These are phyloP conservation scores for Drosophila malerkotliana DNA, from an alignment of 1,140 invertebrate species.

Conservation along the genomic window DNA sequence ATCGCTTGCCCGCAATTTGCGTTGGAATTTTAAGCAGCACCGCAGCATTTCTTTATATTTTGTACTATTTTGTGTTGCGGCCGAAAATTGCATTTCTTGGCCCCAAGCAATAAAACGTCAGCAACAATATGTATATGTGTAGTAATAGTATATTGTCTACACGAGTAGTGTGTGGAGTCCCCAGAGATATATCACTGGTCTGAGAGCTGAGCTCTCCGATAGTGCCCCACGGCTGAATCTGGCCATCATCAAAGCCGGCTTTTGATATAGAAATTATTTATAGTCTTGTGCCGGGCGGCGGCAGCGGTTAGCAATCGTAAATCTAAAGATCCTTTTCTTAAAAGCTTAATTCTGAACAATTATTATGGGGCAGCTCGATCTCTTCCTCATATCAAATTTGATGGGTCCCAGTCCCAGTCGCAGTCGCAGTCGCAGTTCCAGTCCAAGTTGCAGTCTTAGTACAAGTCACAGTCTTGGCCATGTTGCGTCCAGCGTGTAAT, in stretches of 20 bases:
- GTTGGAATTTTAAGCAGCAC: slow-evolving; percentile 82
- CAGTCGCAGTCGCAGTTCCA: not conserved
- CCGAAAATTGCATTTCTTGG: slow-evolving; percentile 75
- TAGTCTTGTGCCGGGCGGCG: slow-evolving; percentile 10
- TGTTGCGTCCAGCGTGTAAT: slow-evolving; percentile 62
- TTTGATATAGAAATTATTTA: slow-evolving; percentile 80
- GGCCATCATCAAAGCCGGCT: slow-evolving; percentile 72
- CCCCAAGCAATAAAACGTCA: slow-evolving; percentile 62
- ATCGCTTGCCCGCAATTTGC: slow-evolving; percentile 75
- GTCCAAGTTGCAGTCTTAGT: not conserved
- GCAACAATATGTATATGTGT: slow-evolving; percentile 44
- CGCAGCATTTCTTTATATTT: slow-evolving; percentile 27
- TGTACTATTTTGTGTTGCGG: slow-evolving; percentile 28
- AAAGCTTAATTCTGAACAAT: slow-evolving; percentile 61
- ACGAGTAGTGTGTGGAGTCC: too few species aligned
- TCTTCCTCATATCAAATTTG: slow-evolving; percentile 70
- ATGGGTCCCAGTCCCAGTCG: slow-evolving; percentile 19
- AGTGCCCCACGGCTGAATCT: slow-evolving; percentile 64
- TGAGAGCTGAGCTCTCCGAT: slow-evolving; percentile 18
- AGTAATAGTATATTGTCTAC: not conserved
- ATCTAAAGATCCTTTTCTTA: slow-evolving; percentile 55
- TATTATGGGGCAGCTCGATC: slow-evolving; percentile 33
- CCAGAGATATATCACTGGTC: slow-evolving; percentile 67
- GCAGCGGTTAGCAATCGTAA: slow-evolving; percentile 1
- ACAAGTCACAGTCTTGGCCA: not conserved